Base-by-base conservation (phyloP, 2,888 invertebrate species). In the Melieria omissa region DNA sequence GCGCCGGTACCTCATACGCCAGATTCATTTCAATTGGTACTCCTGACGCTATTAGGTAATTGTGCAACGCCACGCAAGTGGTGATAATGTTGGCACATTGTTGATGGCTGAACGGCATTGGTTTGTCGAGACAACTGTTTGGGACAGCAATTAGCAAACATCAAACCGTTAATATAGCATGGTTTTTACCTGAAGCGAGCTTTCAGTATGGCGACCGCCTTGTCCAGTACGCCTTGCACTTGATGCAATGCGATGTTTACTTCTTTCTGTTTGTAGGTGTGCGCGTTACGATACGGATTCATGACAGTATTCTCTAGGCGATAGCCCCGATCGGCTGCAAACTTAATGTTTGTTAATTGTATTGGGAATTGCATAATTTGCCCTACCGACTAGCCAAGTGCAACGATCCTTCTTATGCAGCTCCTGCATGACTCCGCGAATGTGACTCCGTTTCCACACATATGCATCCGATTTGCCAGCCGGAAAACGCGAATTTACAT, bases 281-380 rank as follows among this genome's bases (percentile, higher is more conserved):
- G 49, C 5, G 73, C 60, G 71, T 73, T 73, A 3, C 76, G 73
- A 71, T 74, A 73, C n/a, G 74, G 76, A 72, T 74, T 76, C n/a
- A 76, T 68, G 10, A 76, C 29, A 42, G 67, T 54, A 29, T 64
- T 61, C 3, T 72, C 68, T 45, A 74, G 65, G 8, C 60, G 65
- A 72, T 76, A 76, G 44, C 76, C 73, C 5, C 76, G 74, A 74
- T 76, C 76, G 6, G 74, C 75, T 75, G 45, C 12, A 61, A 65
- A 54, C 10, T 8, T 10, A 49, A 14, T 64, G 5, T 5, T 12
- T 64, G 6, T 46, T 16, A 12, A 10, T 29, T 63, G 7, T 68
- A 7, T n/a, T 16, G 16, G 54, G 12, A 57, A 58, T 29, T 16
- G 12, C n/a, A 44, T 7, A 46, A 49, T 12, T 45, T 62, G 4